These are phyloP conservation scores for Lochmaea crataegi DNA, from an alignment of 2,888 invertebrate species.

Conservation along the genomic window DNA sequence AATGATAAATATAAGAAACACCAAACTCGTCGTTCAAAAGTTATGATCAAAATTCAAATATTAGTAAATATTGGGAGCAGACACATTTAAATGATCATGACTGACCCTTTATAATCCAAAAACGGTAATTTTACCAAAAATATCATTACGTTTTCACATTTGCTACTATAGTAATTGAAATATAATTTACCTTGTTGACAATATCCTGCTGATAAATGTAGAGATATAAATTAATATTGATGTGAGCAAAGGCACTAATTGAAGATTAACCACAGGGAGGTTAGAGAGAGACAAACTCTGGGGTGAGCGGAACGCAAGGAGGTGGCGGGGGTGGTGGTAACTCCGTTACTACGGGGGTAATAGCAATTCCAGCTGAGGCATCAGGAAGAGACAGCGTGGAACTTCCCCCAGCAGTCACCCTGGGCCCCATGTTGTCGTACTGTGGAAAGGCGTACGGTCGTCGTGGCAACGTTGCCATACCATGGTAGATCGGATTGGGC, in stretches of 20 bases:
- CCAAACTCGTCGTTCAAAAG: no score
- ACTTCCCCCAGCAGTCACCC: constrained; percentile 89
- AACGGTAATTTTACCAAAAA: neutral
- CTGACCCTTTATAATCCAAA: neutral
- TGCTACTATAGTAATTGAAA: constrained; percentile 9
- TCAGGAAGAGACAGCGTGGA: constrained; percentile 87
- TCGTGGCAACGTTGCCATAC: constrained; percentile 64
- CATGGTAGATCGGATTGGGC: constrained; percentile 63
- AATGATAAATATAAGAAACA: no score
- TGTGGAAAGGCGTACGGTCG: constrained; percentile 63
- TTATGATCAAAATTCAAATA: no score
- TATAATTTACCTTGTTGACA: constrained; percentile 25
- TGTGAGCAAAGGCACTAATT: constrained; percentile 67
- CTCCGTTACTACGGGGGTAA: constrained; percentile 63
- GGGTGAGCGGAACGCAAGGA: constrained; percentile 70
- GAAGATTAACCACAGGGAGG: constrained; percentile 64
- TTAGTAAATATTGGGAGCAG: no score
- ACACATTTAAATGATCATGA: no score
- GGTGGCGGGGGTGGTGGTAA: constrained; percentile 70
- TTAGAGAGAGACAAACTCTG: constrained; percentile 71
- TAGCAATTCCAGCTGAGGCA: constrained; percentile 56
- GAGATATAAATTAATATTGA: constrained; percentile 49
- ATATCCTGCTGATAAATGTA: constrained; percentile 29
- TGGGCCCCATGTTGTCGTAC: constrained; percentile 91
- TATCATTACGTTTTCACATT: constrained; percentile 13